These are phyloP conservation scores for Myanophis thanlyinensis DNA, from an alignment of 2,113 vertebrate species.

Conservation along the genomic window DNA sequence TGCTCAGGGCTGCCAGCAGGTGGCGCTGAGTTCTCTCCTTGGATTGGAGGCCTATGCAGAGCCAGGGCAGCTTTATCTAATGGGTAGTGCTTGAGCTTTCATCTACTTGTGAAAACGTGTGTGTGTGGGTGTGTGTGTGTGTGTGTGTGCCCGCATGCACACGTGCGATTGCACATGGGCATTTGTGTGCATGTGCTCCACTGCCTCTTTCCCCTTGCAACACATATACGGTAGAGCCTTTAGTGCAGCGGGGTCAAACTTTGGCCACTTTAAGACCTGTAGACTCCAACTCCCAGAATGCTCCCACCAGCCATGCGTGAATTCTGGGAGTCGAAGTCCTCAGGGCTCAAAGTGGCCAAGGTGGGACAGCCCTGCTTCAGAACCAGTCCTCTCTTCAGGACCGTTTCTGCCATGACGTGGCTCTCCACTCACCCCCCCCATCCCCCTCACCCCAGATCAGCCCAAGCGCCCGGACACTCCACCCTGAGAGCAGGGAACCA, in stretches of 20 bases:
- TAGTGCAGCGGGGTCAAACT: too few relatives aligned
- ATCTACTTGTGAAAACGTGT: background rate
- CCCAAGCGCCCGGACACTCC: background rate
- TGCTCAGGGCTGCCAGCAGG: background rate
- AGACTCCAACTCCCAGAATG: too few relatives aligned
- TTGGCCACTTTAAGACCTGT: too few relatives aligned
- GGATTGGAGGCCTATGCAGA: background rate
- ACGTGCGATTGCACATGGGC: too few relatives aligned
- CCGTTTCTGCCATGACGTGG: too few relatives aligned
- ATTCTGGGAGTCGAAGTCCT: too few relatives aligned
- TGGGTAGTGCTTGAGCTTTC: too few relatives aligned
- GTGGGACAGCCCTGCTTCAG: background rate
- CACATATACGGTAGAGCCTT: too few relatives aligned
- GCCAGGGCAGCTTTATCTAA: background rate
- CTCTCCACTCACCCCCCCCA: background rate
- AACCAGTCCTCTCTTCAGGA: background rate
- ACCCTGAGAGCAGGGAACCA: background rate
- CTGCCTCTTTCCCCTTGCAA: background rate
- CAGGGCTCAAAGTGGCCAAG: too few relatives aligned
- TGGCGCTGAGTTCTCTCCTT: background rate
- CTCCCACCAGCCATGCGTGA: too few relatives aligned
- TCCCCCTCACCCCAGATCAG: background rate
- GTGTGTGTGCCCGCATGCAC: accelerated
- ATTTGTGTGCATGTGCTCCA: background rate
- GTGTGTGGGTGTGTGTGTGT: too few relatives aligned